A percentile compares a stretch with the other conserved stretches of the same genome.
These are phyloP conservation scores for Cremastinae sp. DNA, from an alignment of 2,888 invertebrate genomes.

Conservation along the genomic window DNA sequence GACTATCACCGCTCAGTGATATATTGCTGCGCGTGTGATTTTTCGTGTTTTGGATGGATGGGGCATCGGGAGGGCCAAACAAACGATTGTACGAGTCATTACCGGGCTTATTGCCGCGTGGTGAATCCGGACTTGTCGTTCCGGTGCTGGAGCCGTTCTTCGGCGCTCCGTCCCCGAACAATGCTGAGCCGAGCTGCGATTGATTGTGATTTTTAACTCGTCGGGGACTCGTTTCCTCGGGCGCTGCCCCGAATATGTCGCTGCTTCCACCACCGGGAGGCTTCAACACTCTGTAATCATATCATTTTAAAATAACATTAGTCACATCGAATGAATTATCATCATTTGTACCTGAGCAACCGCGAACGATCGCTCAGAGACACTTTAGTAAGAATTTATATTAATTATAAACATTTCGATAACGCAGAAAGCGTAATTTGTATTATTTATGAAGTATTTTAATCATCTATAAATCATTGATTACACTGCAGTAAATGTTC, in stretches of 20 bases:
- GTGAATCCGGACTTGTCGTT: slow-evolving; percentile 72
- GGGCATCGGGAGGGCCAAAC: slow-evolving; percentile 83
- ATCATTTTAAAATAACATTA: slow-evolving; percentile 37
- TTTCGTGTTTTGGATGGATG: slow-evolving; percentile 82
- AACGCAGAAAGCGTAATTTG: too few relatives aligned
- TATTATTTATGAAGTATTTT: too few relatives aligned
- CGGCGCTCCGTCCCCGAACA: slow-evolving; percentile 78
- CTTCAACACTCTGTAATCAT: slow-evolving; percentile 83
- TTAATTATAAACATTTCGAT: too few relatives aligned
- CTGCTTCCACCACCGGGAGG: slow-evolving; percentile 85
- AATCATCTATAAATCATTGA: too few relatives aligned
- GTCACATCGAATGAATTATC: too few relatives aligned
- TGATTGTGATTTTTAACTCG: slow-evolving; percentile 76
- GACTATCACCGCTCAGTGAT: slow-evolving; percentile 81
- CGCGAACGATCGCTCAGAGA: too few relatives aligned
- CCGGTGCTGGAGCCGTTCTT: slow-evolving; percentile 74
- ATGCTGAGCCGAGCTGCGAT: slow-evolving; percentile 73
- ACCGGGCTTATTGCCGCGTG: slow-evolving; percentile 80
- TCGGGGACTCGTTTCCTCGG: slow-evolving; percentile 75
- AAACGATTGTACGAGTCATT: slow-evolving; percentile 84
- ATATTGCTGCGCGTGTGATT: slow-evolving; percentile 84
- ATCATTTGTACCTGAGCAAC: too few relatives aligned
- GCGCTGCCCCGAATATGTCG: slow-evolving; percentile 81
- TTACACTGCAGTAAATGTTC: too few relatives aligned
- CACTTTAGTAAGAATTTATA: too few relatives aligned